Evolutionary conservation across 2,113 vertebrate species (phyloP), one percentile per base, ranked within the genome.

Genomic region (Podilymbus podiceps): DNA sequence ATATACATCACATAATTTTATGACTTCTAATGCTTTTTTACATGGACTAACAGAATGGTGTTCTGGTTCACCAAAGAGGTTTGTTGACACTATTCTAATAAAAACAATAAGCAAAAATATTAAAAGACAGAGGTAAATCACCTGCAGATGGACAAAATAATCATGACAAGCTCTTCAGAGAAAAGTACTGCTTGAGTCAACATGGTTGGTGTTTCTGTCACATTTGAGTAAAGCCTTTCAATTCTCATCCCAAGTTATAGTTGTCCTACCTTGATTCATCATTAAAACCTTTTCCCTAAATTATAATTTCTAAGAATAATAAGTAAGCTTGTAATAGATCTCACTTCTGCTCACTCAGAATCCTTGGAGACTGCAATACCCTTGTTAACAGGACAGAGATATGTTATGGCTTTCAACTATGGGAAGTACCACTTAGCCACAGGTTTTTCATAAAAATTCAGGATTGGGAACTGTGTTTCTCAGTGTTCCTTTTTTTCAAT

Each of bases 11-110:
- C 9, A 75, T 1, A n/a, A 38, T 66, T 66, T 72, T 66, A 49
- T 85, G 27, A 60, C 25, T 75, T 56, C 15, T 15, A 46, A 56
- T 42, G 11, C 8, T 76, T 91, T 87, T 87, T 31, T 66, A 42
- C 16, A 28, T 4, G 8, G 13, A 38, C 14, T 76, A 88, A 21
- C 3, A 58, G 14, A 50, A 62, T 2, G 0, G 4, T 1, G 8
- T 24, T 75, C 56, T 72, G 49, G 10, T 69, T 60, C 24, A 49
- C 15, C 75, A 38, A 77, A 16, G 3, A 59, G 4, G 3, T 38
- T 68, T 85, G 35, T 60, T 60, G 38, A 44, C 42, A 56, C 3
- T 52, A 40, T 72, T 33, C 8, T 64, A 62, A 83, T 42, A 44
- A 66, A 79, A 84, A 15, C 1, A 1, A 15, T 52, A 81, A 23